Evolutionary conservation across 2,888 invertebrate genomes (phyloP).

Genomic region (Athalia cordata): DNA sequence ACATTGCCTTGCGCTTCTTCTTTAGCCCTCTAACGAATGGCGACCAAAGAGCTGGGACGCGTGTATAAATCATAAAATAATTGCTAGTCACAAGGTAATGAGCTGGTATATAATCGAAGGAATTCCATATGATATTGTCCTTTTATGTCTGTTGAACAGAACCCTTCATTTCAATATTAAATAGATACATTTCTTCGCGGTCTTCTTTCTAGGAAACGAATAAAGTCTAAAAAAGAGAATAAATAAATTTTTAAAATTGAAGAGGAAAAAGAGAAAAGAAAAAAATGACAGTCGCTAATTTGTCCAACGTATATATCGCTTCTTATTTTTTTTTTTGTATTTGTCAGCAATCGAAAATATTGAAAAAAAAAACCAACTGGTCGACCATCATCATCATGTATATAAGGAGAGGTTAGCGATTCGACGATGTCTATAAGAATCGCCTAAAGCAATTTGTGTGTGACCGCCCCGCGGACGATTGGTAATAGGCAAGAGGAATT

Average conservation of each 20-base stretch:
- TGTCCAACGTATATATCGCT: no score
- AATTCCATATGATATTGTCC: slow-evolving; percentile 36
- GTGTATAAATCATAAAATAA: slow-evolving; percentile 45
- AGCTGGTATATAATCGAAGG: slow-evolving; percentile 33
- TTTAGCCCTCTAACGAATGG: slow-evolving; percentile 39
- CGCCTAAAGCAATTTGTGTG: slow-evolving; percentile 69
- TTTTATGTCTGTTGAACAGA: slow-evolving; percentile 3
- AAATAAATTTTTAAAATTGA: no score
- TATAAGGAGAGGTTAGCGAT: slow-evolving; percentile 18
- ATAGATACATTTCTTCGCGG: no score
- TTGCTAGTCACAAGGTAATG: slow-evolving; percentile 44
- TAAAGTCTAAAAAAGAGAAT: no score
- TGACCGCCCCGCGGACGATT: slow-evolving; percentile 70
- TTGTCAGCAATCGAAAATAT: no score
- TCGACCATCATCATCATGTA: background rate
- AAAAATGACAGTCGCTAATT: no score
- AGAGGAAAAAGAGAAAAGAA: no score
- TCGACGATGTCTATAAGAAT: slow-evolving; percentile 30
- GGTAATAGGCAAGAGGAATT: slow-evolving; percentile 71
- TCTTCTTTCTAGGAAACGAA: no score
- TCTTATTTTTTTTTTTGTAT: background rate
- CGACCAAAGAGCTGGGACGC: slow-evolving; percentile 40
- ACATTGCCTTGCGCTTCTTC: slow-evolving; percentile 34
- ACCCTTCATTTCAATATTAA: background rate
- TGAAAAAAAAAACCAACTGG: background rate